A percentile compares a stretch with the other conserved stretches of the same genome.
Conservation (phyloP, 1,140 invertebrate genomes). For the Scylla paramamosain region DNA sequence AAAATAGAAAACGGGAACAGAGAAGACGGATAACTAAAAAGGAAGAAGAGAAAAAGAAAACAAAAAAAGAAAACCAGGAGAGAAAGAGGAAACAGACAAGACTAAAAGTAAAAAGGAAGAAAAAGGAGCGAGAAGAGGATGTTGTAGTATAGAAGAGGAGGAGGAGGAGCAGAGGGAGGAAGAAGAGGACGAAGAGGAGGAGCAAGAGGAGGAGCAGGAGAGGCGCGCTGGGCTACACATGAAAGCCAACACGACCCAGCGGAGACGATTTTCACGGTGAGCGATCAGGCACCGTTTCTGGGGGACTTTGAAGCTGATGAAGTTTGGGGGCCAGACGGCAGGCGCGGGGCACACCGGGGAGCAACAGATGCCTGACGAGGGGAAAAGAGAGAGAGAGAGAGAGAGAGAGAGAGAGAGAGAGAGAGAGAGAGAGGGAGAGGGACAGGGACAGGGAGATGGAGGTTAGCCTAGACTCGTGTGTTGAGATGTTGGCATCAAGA, state of each 20-base stretch:
- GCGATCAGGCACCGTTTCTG: background rate
- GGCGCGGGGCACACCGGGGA: background rate
- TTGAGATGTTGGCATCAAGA: too few species aligned
- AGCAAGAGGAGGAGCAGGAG: background rate
- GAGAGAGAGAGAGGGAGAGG: background rate
- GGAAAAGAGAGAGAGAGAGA: background rate
- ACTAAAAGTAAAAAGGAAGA: background rate
- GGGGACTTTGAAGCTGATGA: constrained; percentile 18
- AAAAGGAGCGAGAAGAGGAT: background rate
- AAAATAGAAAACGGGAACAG: too few species aligned
- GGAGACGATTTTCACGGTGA: background rate
- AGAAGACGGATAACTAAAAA: too few species aligned
- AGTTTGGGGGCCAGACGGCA: background rate
- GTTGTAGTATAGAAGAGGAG: background rate
- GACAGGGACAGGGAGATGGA: background rate
- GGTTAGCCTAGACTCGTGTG: too few species aligned
- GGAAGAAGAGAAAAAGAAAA: too few species aligned
- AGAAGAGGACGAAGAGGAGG: background rate
- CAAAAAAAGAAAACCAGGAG: too few species aligned
- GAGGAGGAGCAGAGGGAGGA: background rate
- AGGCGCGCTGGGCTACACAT: constrained; percentile 7
- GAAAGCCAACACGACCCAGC: background rate
- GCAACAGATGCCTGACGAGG: background rate
- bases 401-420: constrained; percentile 3
- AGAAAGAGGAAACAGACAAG: background rate